Percentiles rank a stretch among this genome's conserved stretches.
Conservation (phyloP, 2,797 vertebrate species). For the Poecile montanus region DNA sequence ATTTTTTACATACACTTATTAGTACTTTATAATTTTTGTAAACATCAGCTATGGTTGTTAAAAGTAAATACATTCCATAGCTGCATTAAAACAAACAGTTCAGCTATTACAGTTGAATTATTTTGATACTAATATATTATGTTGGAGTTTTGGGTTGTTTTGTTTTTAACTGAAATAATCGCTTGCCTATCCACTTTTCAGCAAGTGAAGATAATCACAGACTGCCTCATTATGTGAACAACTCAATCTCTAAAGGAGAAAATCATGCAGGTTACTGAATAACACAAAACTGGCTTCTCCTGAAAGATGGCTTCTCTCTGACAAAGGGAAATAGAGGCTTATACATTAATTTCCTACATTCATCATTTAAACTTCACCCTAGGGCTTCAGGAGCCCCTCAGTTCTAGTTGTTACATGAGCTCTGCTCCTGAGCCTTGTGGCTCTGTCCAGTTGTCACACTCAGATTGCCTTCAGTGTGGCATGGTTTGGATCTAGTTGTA, state of each 20-base stretch:
- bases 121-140: neutral
- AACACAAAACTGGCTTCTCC: neutral
- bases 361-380: neutral
- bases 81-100: neutral
- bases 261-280: neutral
- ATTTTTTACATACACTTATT: neutral
- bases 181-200: neutral
- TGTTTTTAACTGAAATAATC: neutral
- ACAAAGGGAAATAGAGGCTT: neutral
- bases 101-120: neutral
- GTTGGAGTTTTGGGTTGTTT: rapidly evolving
- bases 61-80: neutral
- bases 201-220: neutral
- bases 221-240: neutral
- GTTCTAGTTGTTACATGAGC: neutral
- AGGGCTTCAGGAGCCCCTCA: neutral
- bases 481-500: neutral
- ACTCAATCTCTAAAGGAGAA: neutral
- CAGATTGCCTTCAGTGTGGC: neutral
- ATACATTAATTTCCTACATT: neutral
- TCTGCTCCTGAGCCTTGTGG: neutral
- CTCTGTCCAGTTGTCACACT: neutral
- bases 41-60: neutral
- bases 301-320: neutral
- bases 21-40: neutral